Evolutionary conservation across 1,140 invertebrate species (phyloP), one percentile per base, ranked within the genome.

Genomic region (Caenorhabditis brenneri): DNA sequence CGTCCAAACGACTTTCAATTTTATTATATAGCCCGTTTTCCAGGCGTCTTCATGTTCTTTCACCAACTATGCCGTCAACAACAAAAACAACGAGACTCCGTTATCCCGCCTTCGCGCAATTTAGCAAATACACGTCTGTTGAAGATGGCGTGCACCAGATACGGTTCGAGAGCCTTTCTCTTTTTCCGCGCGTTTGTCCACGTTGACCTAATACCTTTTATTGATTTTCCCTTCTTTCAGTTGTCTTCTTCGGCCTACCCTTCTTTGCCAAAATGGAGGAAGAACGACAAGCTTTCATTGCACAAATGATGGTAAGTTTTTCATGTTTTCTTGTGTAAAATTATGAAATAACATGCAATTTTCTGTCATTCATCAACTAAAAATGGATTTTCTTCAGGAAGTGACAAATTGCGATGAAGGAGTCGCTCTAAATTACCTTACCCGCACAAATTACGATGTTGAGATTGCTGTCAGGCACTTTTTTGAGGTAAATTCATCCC

Each of bases 391-490:
- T 36, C 36, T 74, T 9, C 65, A 74, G 65, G 65, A 74, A 74
- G 24, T 74, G 19, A 74, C 65, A 42, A 74, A 74, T 46, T 74
- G 65, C n/a, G n/a, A 42, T n/a, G 6, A 42, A 15, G 65, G 22
- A 4, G n/a, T 46, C 16, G 65, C 65, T 46, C 2, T 74, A 9
- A n/a, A 74, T 12, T 74, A 74, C 24, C 65, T 74, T 3, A 46
- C n/a, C 1, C 65, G 65, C 33, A 74, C 65, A 42, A 74, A 74
- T n/a, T 74, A 46, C 22, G 36, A 74, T 42, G 36, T 74, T 15
- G 65, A 74, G 24, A 74, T 46, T 22, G 65, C 65, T 1, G 65
- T 74, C n/a, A 12, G 65, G 65, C 65, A 74, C n/a, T 74, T 74
- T 24, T 74, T 74, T 22, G 65, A 74, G 65, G 65, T 74, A 39